Conservation (phyloP, 1,140 invertebrate genomes). For the Oreohelix idahoensis region DNA sequence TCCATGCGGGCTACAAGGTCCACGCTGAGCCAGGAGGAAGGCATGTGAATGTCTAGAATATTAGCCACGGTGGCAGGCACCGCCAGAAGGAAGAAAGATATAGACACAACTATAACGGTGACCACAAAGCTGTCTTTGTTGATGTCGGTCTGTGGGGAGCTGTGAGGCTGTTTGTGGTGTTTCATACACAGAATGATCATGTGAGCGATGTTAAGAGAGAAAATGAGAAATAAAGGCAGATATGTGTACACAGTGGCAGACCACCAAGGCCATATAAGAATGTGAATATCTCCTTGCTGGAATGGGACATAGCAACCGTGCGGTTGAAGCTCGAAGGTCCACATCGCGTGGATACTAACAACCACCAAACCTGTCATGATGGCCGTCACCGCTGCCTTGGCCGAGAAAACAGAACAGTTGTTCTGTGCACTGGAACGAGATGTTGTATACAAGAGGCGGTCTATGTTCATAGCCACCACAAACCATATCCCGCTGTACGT, state of each 20-base stretch:
- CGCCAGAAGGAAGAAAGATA: conserved; percentile 61
- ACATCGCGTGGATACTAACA: conserved; percentile 68
- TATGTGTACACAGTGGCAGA: conserved; percentile 63
- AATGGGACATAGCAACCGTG: conserved; percentile 60
- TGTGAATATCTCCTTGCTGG: conserved; percentile 59
- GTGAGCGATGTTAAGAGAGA: conserved; percentile 59
- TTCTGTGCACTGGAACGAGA: conserved; percentile 51
- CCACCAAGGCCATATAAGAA: conserved; percentile 67
- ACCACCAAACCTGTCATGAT: conserved; percentile 65
- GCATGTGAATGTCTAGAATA: conserved; percentile 60
- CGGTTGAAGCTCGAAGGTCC: conserved; percentile 62
- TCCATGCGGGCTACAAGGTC: conserved; percentile 47
- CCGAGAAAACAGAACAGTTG: conserved; percentile 64
- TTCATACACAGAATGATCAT: conserved; percentile 56
- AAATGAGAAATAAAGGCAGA: conserved; percentile 61
- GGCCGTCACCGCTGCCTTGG: conserved; percentile 59
- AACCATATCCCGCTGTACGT: conserved; percentile 67
- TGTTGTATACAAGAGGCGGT: conserved; percentile 63
- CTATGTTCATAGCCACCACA: conserved; percentile 64
- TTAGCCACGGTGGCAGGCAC: conserved; percentile 63
- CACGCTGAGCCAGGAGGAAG: conserved; percentile 49
- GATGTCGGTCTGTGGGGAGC: not conserved
- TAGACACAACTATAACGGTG: conserved; percentile 57
- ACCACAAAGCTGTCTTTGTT: conserved; percentile 45
- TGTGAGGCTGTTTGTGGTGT: conserved; percentile 10